Evolutionary conservation across 2,797 vertebrate genomes (phyloP).

Genomic region (Acanthornis magna): DNA sequence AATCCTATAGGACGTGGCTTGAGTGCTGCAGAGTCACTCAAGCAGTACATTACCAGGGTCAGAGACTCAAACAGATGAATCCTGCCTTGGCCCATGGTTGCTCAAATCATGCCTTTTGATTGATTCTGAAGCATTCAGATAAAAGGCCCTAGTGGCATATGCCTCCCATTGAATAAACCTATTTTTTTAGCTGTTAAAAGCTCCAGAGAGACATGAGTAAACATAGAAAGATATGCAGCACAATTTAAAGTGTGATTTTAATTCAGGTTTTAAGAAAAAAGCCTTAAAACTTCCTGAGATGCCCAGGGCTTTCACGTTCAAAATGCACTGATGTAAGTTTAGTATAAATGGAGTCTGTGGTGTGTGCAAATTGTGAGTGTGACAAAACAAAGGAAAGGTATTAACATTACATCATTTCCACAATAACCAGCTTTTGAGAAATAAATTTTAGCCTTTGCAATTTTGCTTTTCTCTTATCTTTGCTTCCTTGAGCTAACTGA

Average conservation of each 20-base stretch:
- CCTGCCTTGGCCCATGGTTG: neutral
- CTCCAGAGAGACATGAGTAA: slow-evolving; percentile 19
- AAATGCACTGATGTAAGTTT: neutral
- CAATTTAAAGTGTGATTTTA: slow-evolving; percentile 48
- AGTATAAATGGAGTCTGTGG: neutral
- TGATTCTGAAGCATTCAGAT: slow-evolving; percentile 42
- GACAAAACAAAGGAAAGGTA: neutral
- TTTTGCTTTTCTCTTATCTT: neutral
- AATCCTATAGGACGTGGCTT: neutral
- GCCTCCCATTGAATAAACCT: slow-evolving; percentile 19
- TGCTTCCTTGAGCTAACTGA: neutral
- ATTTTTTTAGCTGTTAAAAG: slow-evolving; percentile 29
- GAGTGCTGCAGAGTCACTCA: neutral
- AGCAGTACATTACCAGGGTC: neutral
- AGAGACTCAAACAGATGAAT: neutral
- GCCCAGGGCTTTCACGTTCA: neutral
- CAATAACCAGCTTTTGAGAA: neutral
- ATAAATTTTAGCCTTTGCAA: neutral
- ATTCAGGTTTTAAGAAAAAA: slow-evolving; percentile 39
- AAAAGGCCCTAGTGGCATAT: slow-evolving; percentile 12
- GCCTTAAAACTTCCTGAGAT: slow-evolving; percentile 12
- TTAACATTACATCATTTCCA: neutral
- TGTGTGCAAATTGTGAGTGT: neutral
- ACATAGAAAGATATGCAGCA: slow-evolving; percentile 47
- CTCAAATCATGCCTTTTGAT: slow-evolving; percentile 53